These are phyloP conservation scores for Drosophila nigromelanica DNA, from an alignment of 1,140 invertebrate genomes.

Conservation along the genomic window DNA sequence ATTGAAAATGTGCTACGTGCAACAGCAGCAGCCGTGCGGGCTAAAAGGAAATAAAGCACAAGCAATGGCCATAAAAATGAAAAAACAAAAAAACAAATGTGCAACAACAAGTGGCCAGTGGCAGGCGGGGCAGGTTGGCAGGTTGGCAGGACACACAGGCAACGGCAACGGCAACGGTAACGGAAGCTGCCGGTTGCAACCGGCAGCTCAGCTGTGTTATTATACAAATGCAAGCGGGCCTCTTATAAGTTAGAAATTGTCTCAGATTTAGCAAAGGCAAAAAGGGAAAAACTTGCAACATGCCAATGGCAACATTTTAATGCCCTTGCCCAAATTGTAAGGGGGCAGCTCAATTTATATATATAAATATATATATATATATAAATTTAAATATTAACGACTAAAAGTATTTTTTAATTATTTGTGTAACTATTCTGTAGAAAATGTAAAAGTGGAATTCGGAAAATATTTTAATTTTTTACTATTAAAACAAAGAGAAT, in stretches of 20 bases:
- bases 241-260: constrained; percentile 77
- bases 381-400: too few relatives aligned
- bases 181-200: constrained; percentile 62
- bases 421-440: too few relatives aligned
- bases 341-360: too few relatives aligned
- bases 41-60: constrained; percentile 80
- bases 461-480: too few relatives aligned
- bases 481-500: too few relatives aligned
- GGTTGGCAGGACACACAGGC: constrained; percentile 28
- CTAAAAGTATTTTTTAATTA: too few relatives aligned
- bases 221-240: constrained; percentile 70
- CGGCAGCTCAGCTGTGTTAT: constrained; percentile 68
- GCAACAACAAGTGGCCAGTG: constrained; percentile 75
- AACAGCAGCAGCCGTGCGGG: constrained; percentile 41
- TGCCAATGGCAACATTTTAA: constrained; percentile 1
- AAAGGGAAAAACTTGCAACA: constrained; percentile 16
- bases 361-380: too few relatives aligned
- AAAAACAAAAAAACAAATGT: constrained; percentile 37
- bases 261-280: constrained; percentile 70
- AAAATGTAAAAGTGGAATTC: too few relatives aligned
- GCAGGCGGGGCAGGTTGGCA: constrained; percentile 16
- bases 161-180: constrained; percentile 26
- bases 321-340: not conserved
- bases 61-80: constrained; percentile 53
- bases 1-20: constrained; percentile 74